Conservation (phyloP, 2,797 vertebrate species). For the Florisuga fusca region DNA sequence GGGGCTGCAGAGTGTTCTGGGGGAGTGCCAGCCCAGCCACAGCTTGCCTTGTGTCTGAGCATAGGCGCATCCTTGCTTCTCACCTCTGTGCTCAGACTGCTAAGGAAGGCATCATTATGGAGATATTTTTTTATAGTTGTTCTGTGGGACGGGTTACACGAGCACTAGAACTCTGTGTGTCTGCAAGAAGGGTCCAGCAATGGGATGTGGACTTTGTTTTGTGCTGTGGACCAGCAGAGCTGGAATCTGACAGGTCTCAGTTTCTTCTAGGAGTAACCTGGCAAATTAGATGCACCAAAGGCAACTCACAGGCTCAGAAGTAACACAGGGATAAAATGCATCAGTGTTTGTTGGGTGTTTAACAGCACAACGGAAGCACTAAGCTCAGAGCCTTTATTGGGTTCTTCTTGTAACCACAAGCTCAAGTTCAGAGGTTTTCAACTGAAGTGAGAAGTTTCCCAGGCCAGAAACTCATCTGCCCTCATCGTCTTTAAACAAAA, state of each 20-base stretch:
- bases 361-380: neutral
- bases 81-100: neutral
- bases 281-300: neutral
- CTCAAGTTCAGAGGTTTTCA: neutral
- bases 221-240: neutral
- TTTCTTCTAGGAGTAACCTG: neutral
- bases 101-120: neutral
- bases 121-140: neutral
- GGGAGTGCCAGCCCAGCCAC: neutral
- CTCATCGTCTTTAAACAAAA: neutral
- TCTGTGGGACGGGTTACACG: neutral
- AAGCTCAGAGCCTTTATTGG: neutral
- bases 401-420: neutral
- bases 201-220: neutral
- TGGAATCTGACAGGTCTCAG: neutral
- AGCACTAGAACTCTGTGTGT: neutral
- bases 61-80: accelerated
- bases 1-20: neutral
- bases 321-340: neutral
- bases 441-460: neutral
- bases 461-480: neutral
- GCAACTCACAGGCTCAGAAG: neutral
- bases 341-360: neutral
- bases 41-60: accelerated
- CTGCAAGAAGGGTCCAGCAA: neutral